These are phyloP conservation scores for Arctia plantaginis DNA, from an alignment of 2,888 invertebrate genomes.

Conservation along the genomic window DNA sequence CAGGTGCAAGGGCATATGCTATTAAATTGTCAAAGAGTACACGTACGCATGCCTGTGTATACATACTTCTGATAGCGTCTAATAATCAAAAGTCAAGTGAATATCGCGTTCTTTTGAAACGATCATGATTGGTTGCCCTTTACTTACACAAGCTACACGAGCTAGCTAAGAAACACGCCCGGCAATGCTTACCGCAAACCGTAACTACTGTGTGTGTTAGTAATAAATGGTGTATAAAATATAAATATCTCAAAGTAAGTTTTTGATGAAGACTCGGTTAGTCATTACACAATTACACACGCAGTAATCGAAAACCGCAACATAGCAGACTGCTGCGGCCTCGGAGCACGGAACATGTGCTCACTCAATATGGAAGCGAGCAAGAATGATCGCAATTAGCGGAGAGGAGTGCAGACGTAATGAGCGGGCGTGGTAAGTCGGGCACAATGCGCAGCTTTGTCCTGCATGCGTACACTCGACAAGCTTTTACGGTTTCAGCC, in stretches of 20 bases:
- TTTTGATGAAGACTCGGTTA: conserved; percentile 61
- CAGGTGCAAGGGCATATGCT: conserved; percentile 85
- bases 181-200: conserved; percentile 66
- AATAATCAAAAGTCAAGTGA: conserved; percentile 78
- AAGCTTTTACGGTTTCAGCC: conserved; percentile 82
- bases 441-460: conserved; percentile 62
- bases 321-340: conserved; percentile 72
- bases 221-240: conserved; percentile 61
- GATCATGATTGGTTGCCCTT: conserved; percentile 28
- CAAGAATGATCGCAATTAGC: conserved; percentile 74
- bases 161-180: conserved; percentile 38
- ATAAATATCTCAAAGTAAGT: conserved; percentile 62
- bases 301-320: conserved; percentile 81
- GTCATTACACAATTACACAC: conserved; percentile 69
- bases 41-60: conserved; percentile 71
- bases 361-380: conserved; percentile 68
- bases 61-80: conserved; percentile 70
- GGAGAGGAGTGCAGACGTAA: conserved; percentile 63
- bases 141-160: conserved; percentile 37
- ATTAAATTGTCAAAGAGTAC: conserved; percentile 86
- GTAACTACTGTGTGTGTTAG: conserved; percentile 59
- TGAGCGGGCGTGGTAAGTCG: conserved; percentile 63
- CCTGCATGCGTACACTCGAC: conserved; percentile 54
- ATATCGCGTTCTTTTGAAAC: conserved; percentile 44
- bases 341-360: conserved; percentile 75